Evolutionary conservation across 2,797 vertebrate species (phyloP), one percentile per base, ranked within the genome.

Genomic region (Chelmon rostratus): DNA sequence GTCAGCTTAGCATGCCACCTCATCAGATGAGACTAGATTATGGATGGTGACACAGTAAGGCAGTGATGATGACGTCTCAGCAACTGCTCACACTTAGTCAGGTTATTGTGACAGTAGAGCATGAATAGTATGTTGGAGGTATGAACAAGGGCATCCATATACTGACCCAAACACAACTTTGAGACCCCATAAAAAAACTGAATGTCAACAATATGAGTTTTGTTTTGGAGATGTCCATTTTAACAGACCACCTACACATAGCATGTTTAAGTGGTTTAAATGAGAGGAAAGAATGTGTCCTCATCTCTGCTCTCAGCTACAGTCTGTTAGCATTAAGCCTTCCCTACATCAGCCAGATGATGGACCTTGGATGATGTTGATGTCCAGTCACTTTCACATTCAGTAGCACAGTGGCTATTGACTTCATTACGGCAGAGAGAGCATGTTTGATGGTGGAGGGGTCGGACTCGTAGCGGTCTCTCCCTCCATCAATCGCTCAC

Each of bases 11-110:
- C 53, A 23, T 79, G 65, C 63, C 53, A 67, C 54, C 71, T 77
- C 63, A 75, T 87, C 59, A 73, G 44, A 84, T 77, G 70, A 86
- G 71, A 86, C 71, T 35, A 85, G 81, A 88, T 88, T 75, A 82
- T 50, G 57, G 53, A 78, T 68, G 72, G 77, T 78, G 61, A 83
- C 59, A 78, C 69, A 63, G 78, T 0, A 49, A 61, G 65, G 33
- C 15, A 49, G 35, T 31, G 58, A 63, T 61, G 76, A 52, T 53
- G 73, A 65, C 70, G 79, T 23, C 58, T 75, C 61, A 78, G 74
- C 71, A 73, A 52, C 38, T 54, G 46, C 21, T 69, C 28, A 38
- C 59, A 49, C 49, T 61, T 23, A 10, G 21, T 31, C 23, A 64
- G 15, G 54, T 70, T 56, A 76, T 58, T 76, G 57, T 50, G 61